Evolutionary conservation across 2,113 vertebrate genomes (phyloP).

Genomic region (Verasper variegatus): DNA sequence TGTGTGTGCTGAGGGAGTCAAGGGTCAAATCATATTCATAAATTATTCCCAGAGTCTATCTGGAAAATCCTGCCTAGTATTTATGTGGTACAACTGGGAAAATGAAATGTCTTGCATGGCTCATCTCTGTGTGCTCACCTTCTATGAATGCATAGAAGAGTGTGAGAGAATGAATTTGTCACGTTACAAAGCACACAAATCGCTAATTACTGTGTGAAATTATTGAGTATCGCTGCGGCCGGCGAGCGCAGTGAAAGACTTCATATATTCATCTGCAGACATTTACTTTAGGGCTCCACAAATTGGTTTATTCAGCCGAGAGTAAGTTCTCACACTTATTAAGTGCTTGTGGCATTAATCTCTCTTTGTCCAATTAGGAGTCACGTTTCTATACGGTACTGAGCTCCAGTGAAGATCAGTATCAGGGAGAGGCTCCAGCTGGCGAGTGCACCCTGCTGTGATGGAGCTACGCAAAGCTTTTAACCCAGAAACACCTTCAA

Average conservation of each 20-base stretch:
- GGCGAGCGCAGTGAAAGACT: conserved; percentile 12
- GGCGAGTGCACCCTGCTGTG: conserved; percentile 4
- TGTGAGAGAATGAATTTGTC: conserved; percentile 14
- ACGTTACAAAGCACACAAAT: conserved; percentile 44
- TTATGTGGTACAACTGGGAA: conserved; percentile 40
- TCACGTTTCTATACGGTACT: conserved; percentile 22
- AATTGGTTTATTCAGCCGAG: conserved; percentile 51
- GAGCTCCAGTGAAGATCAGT: conserved; percentile 7
- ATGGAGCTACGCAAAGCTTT: background rate
- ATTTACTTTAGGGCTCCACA: conserved; percentile 36
- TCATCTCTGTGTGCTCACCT: conserved; percentile 14
- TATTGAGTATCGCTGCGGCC: conserved; percentile 32
- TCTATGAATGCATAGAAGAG: conserved; percentile 29
- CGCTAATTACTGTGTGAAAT: conserved; percentile 63
- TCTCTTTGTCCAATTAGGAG: conserved; percentile 51
- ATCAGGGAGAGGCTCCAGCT: conserved; percentile 7
- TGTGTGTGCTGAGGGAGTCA: conserved; percentile 30
- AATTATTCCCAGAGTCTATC: conserved; percentile 43
- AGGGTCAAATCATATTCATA: conserved; percentile 67
- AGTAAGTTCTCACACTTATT: conserved; percentile 66
- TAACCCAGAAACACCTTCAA: conserved; percentile 19
- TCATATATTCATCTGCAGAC: conserved; percentile 21
- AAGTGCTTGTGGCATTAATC: conserved; percentile 53
- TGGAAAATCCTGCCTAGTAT: conserved; percentile 44
- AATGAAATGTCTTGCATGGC: conserved; percentile 31